Evolutionary conservation across 2,888 invertebrate species (phyloP), one percentile per base, ranked within the genome.

Genomic region (Sceliomorpha sp.): DNA sequence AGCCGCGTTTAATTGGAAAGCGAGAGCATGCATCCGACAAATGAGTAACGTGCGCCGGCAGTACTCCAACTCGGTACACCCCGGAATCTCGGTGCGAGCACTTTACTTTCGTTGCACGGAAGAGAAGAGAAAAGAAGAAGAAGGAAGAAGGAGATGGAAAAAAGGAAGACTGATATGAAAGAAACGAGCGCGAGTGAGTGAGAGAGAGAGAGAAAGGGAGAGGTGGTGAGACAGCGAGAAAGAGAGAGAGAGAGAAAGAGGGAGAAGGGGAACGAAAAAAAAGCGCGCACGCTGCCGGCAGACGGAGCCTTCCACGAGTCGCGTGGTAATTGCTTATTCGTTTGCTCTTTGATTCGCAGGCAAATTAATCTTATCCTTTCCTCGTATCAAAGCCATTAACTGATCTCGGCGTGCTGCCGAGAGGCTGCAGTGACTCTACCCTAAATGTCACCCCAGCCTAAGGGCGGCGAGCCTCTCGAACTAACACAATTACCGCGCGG

Each of bases 301-400:
- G 51, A 63, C 50, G 36, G 51, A 47, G 32, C 45, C 58, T 47
- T 71, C 51, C 56, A 68, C 50, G 62, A 59, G 67, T 59, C 64
- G 69, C 47, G 71, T 55, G 62, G 75, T 83, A 85, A 85, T 83
- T 82, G 80, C 82, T 81, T 81, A 80, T 79, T 80, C 79, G 73
- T 77, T 76, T 75, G 74, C 78, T 75, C 76, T 77, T 76, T 74
- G 76, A 80, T 79, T 79, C 78, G 67, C 67, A 73, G 75, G 75
- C 82, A 82, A 84, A 80, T 80, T 79, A 84, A 82, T 85, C 78
- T 82, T 80, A 84, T 80, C 82, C 80, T 77, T 80, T 78, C 63
- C 79, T 79, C 80, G 74, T 80, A 81, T 79, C 78, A 82, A 83
- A 83, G 76, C 82, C 80, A 84, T 83, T 80, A 81, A 80, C 75